phyloP scores from a whole-genome alignment of 1,140 invertebrate species.

The Argopecten irradians region DNA sequence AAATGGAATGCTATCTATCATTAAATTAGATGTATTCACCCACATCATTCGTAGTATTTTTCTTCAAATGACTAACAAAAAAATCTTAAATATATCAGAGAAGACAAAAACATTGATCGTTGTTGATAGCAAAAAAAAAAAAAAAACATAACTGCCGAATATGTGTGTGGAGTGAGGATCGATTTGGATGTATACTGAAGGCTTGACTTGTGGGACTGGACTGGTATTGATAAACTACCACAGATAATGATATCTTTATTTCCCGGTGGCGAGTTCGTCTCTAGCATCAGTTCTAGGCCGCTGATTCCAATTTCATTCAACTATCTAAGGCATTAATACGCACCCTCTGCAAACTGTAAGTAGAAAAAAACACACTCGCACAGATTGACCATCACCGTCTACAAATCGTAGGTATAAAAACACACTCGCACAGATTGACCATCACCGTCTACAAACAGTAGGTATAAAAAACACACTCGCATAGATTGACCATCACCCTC shows the following conservation, averaged over 20 bases:
- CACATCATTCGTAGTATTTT: background rate
- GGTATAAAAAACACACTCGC: too few species aligned
- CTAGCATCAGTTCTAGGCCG: slow-evolving; percentile 10
- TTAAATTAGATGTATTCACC: background rate
- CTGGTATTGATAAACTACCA: slow-evolving; percentile 17
- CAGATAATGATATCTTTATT: slow-evolving; percentile 23
- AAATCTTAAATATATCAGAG: background rate
- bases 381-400: too few species aligned
- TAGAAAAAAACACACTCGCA: too few species aligned
- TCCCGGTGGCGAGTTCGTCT: slow-evolving; percentile 19
- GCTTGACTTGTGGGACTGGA: slow-evolving; percentile 13
- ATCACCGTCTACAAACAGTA: too few species aligned
- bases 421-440: too few species aligned
- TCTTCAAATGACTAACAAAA: slow-evolving; percentile 10
- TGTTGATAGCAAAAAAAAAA: background rate
- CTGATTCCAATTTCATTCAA: slow-evolving; percentile 22
- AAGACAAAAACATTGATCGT: background rate
- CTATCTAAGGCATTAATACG: slow-evolving; percentile 21
- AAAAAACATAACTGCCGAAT: background rate
- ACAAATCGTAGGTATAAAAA: too few species aligned
- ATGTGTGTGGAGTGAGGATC: background rate
- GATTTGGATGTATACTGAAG: background rate
- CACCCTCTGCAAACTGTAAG: slow-evolving; percentile 7
- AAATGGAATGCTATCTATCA: background rate
- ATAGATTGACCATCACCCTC: too few species aligned